Base-by-base conservation (phyloP, 2,888 invertebrate species). In the Zygothrica quintamaculata region DNA sequence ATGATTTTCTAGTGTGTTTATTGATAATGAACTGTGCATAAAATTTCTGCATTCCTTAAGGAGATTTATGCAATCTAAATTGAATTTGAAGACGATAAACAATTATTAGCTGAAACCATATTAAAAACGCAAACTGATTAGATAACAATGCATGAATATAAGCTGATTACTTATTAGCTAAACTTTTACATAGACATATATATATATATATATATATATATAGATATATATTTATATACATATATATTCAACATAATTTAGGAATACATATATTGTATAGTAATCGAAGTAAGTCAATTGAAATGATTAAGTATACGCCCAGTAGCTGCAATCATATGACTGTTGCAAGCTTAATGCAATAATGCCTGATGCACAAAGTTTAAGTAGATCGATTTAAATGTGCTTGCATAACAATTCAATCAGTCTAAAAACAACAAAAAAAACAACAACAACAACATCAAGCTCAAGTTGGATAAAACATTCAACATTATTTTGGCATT, bases 331-430 rank as follows among this genome's bases (percentile, higher is more conserved):
- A 22, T 22, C 12, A 13, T 16, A 15, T n/a, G 12, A 11, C 12
- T 15, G 39, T 36, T 11, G 8, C 1, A 7, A 37, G 42, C 12
- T 39, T 29, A 60, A 73, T 60, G 62, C 44, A 59, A 51, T 65
- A 71, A 58, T 65, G 56, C 56, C 52, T 62, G 55, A 47, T 51
- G 51, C 44, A 36, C 40, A 26, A 18, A 42, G 51, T 47, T 58
- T 25, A 77, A 72, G 66, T 58, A 57, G 59, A 66, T 82, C 51
- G 48, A 77, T 75, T 70, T 58, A 57, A 75, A 82, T 74, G 77
- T 73, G 62, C 67, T 64, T 55, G 53, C 39, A 76, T 71, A 71
- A 66, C 61, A 76, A 68, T 81, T 74, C 75, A 73, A 75, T 77
- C 74, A 65, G 34, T 33, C 31, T 34, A 42, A 42, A 6, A 39